A percentile compares a stretch with the other conserved stretches of the same genome.
Evolutionary conservation across 2,113 vertebrate genomes (phyloP).

Genomic region (Otocyon megalotis): DNA sequence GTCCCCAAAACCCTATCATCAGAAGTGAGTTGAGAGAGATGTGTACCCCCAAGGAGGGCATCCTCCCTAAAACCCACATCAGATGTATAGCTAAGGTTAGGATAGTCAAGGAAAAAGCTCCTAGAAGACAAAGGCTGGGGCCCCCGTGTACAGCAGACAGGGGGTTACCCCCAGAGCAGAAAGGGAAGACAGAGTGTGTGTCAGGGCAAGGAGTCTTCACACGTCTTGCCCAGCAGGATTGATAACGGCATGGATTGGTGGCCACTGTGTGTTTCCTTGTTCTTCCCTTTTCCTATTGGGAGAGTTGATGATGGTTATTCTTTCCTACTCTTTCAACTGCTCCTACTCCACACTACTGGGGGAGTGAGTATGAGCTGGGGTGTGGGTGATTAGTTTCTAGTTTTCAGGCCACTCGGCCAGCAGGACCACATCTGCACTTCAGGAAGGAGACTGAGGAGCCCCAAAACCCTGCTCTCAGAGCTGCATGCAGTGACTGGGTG

Average conservation of each 20-base stretch:
- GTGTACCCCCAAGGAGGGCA: not conserved
- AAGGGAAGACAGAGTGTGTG: no score
- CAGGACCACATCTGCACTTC: not conserved
- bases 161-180: not conserved
- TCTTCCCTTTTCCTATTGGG: not conserved
- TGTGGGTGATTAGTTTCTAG: not conserved
- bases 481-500: not conserved
- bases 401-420: not conserved
- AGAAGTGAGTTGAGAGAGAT: not conserved
- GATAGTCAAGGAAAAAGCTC: not conserved
- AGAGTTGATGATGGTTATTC: not conserved
- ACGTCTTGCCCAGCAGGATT: not conserved
- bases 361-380: not conserved
- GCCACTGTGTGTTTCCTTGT: accelerated
- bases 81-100: not conserved
- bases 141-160: not conserved
- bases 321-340: not conserved
- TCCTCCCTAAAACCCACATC: not conserved
- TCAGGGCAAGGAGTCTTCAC: not conserved
- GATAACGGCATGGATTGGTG: not conserved
- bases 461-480: not conserved
- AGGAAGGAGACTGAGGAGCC: not conserved
- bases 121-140: not conserved
- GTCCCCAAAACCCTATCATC: not conserved
- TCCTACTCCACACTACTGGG: not conserved